Evolutionary conservation across 2,113 vertebrate genomes (phyloP), one percentile per base, ranked within the genome.

Genomic region (Cheilinus undulatus): DNA sequence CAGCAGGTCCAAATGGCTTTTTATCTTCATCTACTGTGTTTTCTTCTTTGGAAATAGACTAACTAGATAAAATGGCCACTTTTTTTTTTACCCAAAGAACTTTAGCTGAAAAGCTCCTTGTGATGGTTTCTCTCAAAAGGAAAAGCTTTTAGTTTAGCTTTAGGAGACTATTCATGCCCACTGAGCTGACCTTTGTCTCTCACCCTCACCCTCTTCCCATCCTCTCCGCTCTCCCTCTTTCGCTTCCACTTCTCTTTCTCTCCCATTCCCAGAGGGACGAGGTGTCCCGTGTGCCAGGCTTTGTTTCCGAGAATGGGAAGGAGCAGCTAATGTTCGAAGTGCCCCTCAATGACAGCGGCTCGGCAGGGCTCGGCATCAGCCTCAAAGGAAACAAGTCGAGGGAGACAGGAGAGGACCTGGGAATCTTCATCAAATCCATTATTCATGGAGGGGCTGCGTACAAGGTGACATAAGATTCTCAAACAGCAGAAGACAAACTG

Each of bases 361-460:
- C 97, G 19, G 97, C 97, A 45, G 97, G 97, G 45, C 94, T 99
- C 22, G 97, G 97, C 6, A 87, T 99, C 88, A 99, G 97, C 90
- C 94, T 99, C 72, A 99, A 99, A 91, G 97, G 97, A 69, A 99
- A 99, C 91, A 99, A 98, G 88, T 96, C 97, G 60, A 92, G 96
- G 56, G 96, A 98, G 89, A 98, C 96, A 0, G 95, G 96, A 61
- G 95, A 95, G 23, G 97, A 99, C 90, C 93, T 99, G 86, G 97
- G 97, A 24, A 99, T 99, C 93, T 99, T 99, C 86, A 97, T 99
- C 89, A 99, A 99, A 84, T 98, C 97, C 7, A 88, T 99, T 74
- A 99, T 99, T 85, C 96, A 97, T 0, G 97, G 97, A 91, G 97
- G 97, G 32, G 97, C 97, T 58, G 97, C 97, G 11, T 97, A 95